Base-by-base conservation (phyloP, 2,888 invertebrate genomes). In the Platycnemis pennipes region DNA sequence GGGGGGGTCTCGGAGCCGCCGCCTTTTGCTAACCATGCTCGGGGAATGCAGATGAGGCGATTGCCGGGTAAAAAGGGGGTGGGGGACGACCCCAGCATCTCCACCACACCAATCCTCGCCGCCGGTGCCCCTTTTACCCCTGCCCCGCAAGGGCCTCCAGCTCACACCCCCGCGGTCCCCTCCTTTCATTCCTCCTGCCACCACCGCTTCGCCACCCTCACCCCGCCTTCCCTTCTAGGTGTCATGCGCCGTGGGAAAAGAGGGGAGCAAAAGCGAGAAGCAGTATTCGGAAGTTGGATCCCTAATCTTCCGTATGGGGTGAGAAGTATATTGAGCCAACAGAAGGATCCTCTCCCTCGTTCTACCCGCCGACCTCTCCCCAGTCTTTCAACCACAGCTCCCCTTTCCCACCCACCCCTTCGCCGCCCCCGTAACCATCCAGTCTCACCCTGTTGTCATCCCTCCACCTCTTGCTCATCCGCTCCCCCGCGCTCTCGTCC, bases 1-100 rank as follows among this genome's bases (percentile, higher is more conserved):
- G 63, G 53, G 53, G 13, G 19, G 53, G 53, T 16, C 53, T 5
- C 8, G 77, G 77, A 77, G 77, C 77, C 77, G 37, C 77, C 77
- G 77, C 77, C 77, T 77, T 77, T 77, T 77, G 77, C 77, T 77
- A 77, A 44, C 45, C 87, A 46, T 46, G 87, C 44, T 87, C 16
- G 44, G 87, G 44, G 87, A 87, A 87, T 87, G 87, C 45, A 87
- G 87, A 87, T 87, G 87, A 87, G 87, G 77, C 77, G 77, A 77
- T 77, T 77, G 77, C 77, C 77, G 77, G 77, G 77, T 77, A 77
- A 77, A 77, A 77, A 77, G 77, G 31, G 13, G 37, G 31, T 8
- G 13, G 37, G 63, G 26, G 63, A 63, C 63, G 63, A 63, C 31
- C 77, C 77, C 77, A 31, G 77, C 77, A 37, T 77, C 31, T 31